phyloP scores from a whole-genome alignment of 2,888 invertebrate genomes.

The Deilephila elpenor region DNA sequence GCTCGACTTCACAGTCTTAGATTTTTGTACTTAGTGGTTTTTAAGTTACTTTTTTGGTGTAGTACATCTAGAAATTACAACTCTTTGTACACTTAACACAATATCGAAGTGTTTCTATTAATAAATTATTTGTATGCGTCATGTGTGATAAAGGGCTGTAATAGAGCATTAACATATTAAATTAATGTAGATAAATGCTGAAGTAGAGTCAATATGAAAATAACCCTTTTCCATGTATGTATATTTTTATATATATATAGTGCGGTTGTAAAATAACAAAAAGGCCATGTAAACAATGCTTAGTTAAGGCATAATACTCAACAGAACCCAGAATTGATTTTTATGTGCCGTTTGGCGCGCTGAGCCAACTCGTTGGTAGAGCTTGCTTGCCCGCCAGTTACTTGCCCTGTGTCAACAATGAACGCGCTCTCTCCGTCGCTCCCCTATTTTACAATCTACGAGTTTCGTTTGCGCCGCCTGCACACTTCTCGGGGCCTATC shows the following conservation, averaged over 20 bases:
- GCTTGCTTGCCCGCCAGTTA: slow-evolving; percentile 50
- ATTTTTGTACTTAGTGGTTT: neutral
- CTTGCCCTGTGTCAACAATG: slow-evolving; percentile 77
- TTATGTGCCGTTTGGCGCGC: slow-evolving; percentile 34
- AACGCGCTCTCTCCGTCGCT: slow-evolving; percentile 70
- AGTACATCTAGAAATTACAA: neutral
- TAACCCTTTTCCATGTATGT: neutral
- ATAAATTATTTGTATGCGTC: neutral
- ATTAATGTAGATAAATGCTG: neutral
- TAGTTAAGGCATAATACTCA: neutral
- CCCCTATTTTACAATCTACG: slow-evolving; percentile 54
- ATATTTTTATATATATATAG: neutral
- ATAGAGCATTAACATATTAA: neutral
- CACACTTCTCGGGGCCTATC: slow-evolving; percentile 3
- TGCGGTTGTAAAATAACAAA: neutral
- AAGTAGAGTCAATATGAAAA: neutral
- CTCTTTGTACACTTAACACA: neutral
- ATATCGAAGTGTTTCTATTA: neutral
- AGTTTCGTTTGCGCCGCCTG: slow-evolving; percentile 67
- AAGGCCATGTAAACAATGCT: neutral
- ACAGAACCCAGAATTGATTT: neutral
- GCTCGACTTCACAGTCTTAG: too few species aligned
- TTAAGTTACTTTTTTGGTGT: neutral
- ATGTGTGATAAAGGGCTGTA: slow-evolving; percentile 5
- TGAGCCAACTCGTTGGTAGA: slow-evolving; percentile 45